phyloP scores from a whole-genome alignment of 2,888 invertebrate genomes.

The Galerucella pusilla region DNA sequence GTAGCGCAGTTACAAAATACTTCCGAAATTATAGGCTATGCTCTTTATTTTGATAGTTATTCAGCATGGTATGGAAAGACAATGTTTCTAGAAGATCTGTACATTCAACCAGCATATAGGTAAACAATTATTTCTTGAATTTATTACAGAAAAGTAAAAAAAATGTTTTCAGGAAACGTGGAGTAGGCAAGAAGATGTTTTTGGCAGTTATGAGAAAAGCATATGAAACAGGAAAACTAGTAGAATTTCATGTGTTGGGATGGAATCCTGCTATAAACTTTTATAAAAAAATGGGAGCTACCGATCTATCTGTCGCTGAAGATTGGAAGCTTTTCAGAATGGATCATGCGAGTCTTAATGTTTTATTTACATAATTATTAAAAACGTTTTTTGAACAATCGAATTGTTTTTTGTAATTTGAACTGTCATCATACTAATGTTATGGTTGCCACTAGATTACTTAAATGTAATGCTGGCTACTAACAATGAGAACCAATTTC shows the following conservation, averaged over 20 bases:
- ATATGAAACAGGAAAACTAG: slow-evolving; percentile 64
- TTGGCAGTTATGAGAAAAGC: slow-evolving; percentile 76
- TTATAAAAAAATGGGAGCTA: slow-evolving; percentile 77
- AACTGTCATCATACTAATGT: no score
- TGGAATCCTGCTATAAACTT: slow-evolving; percentile 88
- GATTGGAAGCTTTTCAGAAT: slow-evolving; percentile 77
- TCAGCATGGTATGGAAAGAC: slow-evolving; percentile 88
- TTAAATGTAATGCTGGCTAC: no score
- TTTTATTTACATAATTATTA: slow-evolving; percentile 50
- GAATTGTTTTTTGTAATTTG: background rate
- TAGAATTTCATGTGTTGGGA: slow-evolving; percentile 84
- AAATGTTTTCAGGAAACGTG: slow-evolving; percentile 57
- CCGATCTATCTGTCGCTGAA: slow-evolving; percentile 74
- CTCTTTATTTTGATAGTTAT: slow-evolving; percentile 83
- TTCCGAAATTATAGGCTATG: slow-evolving; percentile 74
- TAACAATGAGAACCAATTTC: no score
- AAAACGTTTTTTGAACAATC: no score
- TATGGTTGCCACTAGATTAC: no score
- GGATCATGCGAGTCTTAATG: slow-evolving; percentile 58
- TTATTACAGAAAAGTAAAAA: background rate
- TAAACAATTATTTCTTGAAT: background rate
- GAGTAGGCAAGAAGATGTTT: slow-evolving; percentile 76
- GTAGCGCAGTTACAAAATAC: slow-evolving; percentile 71
- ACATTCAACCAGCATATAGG: slow-evolving; percentile 75
- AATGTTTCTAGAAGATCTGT: slow-evolving; percentile 88